Evolutionary conservation across 1,140 invertebrate species (phyloP), one percentile per base, ranked within the genome.

Genomic region (Euwallacea fornicatus): DNA sequence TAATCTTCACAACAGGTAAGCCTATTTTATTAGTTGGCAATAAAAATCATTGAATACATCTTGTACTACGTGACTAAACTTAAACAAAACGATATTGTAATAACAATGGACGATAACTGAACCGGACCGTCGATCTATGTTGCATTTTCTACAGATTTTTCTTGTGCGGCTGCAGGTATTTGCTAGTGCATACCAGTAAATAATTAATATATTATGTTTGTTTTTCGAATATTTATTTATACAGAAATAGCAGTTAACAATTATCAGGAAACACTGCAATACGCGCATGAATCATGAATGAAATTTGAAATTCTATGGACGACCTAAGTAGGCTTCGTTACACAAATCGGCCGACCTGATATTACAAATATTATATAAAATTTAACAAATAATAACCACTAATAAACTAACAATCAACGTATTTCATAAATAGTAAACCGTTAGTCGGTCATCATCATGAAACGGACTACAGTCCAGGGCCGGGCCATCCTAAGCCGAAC

Each of bases 1-100:
- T n/a, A 66, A 72, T 60, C 66, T 69, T 59, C 70, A 73, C 41
- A 59, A 42, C 59, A 73, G 67, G 66, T 65, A 65, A 9, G 65
- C 44, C 8, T 56, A 15, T 15, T 50, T 50, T 33, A 33, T 33
- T 33, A 33, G 21, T 33, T 33, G 21, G 21, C 21, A 33, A 33
- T 33, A 33, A 4, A 33, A 33, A 33, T 33, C 21, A 33, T 4
- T 33, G 9, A 50, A 50, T 50, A 6, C 46, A 50, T 11, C 9
- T 11, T 50, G 6, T 50, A 50, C 1, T 13, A 13, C 6, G 46
- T 33, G 46, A 50, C 46, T 6, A 50, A 10, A 50, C 6, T 50
- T 11, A 6, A 13, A 50, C 46, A 50, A 11, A 10, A 6, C 1
- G 46, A 50, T 2, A 11, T 10, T 13, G 13, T 11, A 10, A 50